Percentiles rank a stretch among this genome's conserved stretches.
These are phyloP conservation scores for Phymastichus coffea DNA, from an alignment of 1,140 invertebrate genomes.

Conservation along the genomic window DNA sequence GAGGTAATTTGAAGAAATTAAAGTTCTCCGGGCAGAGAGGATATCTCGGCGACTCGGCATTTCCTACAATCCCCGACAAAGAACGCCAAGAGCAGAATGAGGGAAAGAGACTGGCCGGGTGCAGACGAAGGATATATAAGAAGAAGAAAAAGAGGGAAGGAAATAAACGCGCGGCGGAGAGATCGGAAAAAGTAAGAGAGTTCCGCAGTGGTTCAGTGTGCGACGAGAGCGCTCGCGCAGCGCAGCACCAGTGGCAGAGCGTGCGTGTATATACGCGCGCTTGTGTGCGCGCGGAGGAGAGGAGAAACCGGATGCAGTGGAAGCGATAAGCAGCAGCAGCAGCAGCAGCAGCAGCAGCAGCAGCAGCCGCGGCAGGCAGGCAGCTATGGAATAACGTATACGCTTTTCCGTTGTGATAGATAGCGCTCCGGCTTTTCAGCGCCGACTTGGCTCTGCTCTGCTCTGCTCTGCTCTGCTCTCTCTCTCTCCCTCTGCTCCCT, in stretches of 20 bases:
- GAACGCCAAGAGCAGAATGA: no score
- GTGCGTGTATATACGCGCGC: background rate
- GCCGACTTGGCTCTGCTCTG: no score
- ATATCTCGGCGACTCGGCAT: no score
- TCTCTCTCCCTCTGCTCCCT: slow-evolving; percentile 1
- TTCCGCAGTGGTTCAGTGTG: background rate
- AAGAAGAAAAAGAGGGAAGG: background rate
- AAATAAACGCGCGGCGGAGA: background rate
- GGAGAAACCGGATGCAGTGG: slow-evolving; percentile 28
- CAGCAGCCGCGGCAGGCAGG: no score
- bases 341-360: background rate
- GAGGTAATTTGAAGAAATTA: no score
- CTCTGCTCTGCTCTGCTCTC: no score
- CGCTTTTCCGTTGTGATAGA: slow-evolving; percentile 15
- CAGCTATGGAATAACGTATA: background rate
- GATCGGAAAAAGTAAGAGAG: background rate
- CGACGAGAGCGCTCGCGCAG: no score
- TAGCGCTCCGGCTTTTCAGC: slow-evolving; percentile 12
- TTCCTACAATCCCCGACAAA: no score
- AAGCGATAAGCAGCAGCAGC: slow-evolving; percentile 24
- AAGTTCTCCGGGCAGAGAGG: no score
- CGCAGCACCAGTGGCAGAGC: background rate
- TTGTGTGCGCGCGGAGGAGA: background rate
- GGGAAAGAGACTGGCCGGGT: no score
- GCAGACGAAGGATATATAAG: no score